A percentile compares a stretch with the other conserved stretches of the same genome.
Evolutionary conservation across 2,113 vertebrate genomes (phyloP).

Genomic region (Cardinalis cardinalis): DNA sequence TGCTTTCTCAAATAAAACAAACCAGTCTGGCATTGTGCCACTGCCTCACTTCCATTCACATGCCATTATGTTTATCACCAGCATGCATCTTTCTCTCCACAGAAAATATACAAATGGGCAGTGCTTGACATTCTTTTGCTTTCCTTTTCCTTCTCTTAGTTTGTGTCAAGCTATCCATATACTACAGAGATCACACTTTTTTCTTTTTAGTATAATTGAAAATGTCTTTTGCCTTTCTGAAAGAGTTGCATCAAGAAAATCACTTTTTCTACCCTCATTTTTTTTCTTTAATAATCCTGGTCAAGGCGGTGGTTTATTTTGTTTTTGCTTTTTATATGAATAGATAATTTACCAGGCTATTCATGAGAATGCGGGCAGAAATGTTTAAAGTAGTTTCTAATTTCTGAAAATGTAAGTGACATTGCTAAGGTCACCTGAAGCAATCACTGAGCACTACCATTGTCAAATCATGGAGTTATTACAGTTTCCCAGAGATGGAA

Average conservation of each 20-base stretch:
- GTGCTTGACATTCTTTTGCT: not conserved
- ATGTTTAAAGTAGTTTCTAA: not conserved
- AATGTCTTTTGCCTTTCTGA: not conserved
- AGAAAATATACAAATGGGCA: not conserved
- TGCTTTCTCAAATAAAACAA: conserved; percentile 33
- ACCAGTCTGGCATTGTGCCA: not conserved
- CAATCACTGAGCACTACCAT: not conserved
- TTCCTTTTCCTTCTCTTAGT: not conserved
- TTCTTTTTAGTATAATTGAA: not conserved
- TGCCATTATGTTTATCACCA: conserved; percentile 13
- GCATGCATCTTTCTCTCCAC: not conserved
- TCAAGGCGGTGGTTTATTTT: conserved; percentile 12
- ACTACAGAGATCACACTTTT: not conserved
- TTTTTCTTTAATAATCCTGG: not conserved
- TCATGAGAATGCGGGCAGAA: not conserved
- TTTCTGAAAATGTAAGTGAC: not conserved
- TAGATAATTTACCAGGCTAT: not conserved
- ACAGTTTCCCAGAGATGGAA: not conserved
- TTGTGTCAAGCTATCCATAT: not conserved
- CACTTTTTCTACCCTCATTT: not conserved
- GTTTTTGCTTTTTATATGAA: not conserved
- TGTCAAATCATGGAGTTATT: not conserved
- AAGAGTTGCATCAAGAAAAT: not conserved
- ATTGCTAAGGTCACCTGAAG: not conserved
- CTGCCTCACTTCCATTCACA: not conserved